A percentile compares a stretch with the other conserved stretches of the same genome.
Evolutionary conservation across 2,113 vertebrate genomes (phyloP).

Genomic region (Muntiacus reevesi): DNA sequence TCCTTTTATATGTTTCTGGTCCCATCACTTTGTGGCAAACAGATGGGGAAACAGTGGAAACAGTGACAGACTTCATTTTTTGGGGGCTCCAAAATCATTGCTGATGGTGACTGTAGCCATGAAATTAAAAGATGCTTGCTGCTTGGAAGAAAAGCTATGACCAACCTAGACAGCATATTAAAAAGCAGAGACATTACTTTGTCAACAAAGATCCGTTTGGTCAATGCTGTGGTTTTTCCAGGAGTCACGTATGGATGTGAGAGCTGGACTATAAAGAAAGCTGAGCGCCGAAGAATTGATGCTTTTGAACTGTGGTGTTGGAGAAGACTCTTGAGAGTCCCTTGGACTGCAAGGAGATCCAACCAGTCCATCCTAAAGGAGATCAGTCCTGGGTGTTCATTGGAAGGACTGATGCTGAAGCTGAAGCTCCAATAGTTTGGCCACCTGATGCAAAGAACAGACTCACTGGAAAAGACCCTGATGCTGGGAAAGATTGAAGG

Average conservation of each 20-base stretch:
- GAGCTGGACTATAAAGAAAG: neutral
- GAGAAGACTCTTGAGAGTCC: neutral
- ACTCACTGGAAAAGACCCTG: neutral
- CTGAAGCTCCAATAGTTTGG: neutral
- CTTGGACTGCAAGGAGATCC: neutral
- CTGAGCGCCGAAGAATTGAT: neutral
- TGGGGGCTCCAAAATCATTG: fast-evolving
- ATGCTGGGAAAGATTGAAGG: neutral
- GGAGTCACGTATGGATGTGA: neutral
- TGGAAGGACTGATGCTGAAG: neutral
- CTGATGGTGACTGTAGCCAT: neutral
- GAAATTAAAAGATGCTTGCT: neutral
- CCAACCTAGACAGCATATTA: neutral
- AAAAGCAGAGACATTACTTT: neutral
- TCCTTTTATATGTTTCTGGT: neutral
- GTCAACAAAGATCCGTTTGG: neutral
- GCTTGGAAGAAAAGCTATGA: neutral
- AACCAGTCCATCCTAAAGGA: neutral
- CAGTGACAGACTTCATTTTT: neutral
- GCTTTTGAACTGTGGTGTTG: neutral
- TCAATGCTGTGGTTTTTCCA: neutral
- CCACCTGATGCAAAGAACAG: fast-evolving
- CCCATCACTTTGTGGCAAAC: neutral
- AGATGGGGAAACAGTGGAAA: neutral
- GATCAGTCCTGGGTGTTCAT: neutral